These are phyloP conservation scores for Cheilosia vulpina DNA, from an alignment of 2,888 invertebrate species.

Conservation along the genomic window DNA sequence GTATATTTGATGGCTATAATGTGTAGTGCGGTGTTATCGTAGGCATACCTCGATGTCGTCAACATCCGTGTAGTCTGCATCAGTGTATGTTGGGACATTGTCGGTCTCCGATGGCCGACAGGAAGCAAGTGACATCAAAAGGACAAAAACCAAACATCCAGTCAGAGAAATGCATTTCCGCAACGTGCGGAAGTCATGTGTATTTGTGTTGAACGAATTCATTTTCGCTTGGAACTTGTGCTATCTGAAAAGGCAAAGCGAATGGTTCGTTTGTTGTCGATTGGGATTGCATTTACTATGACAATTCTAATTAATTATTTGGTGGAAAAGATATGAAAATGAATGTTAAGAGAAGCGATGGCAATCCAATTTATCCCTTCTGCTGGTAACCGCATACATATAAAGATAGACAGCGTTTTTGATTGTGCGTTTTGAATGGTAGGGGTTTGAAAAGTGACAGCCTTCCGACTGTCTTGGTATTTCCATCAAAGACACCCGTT, in stretches of 20 bases:
- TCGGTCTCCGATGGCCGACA: constrained; percentile 58
- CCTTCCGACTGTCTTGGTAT: too few species aligned
- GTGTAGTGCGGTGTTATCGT: too few species aligned
- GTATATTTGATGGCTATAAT: constrained; percentile 1
- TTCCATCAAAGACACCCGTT: too few species aligned
- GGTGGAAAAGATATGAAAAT: background rate
- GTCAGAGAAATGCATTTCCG: constrained; percentile 76
- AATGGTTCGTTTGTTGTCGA: too few species aligned
- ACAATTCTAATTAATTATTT: background rate
- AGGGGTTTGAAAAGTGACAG: too few species aligned
- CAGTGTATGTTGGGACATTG: constrained; percentile 24
- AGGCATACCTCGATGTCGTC: constrained; percentile 80
- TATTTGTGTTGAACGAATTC: constrained; percentile 75
- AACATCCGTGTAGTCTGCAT: constrained; percentile 73
- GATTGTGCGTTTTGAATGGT: too few species aligned
- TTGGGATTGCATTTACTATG: background rate
- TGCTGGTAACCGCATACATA: too few species aligned
- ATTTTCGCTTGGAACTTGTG: constrained; percentile 62
- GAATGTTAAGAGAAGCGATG: too few species aligned
- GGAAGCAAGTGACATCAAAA: constrained; percentile 64
- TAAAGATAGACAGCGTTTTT: too few species aligned
- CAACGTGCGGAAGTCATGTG: constrained; percentile 76
- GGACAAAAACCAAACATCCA: constrained; percentile 76
- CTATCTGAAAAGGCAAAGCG: constrained; percentile 10
- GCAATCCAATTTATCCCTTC: too few species aligned